phyloP scores from a whole-genome alignment of 2,113 vertebrate species.

The Aegithalos caudatus region DNA sequence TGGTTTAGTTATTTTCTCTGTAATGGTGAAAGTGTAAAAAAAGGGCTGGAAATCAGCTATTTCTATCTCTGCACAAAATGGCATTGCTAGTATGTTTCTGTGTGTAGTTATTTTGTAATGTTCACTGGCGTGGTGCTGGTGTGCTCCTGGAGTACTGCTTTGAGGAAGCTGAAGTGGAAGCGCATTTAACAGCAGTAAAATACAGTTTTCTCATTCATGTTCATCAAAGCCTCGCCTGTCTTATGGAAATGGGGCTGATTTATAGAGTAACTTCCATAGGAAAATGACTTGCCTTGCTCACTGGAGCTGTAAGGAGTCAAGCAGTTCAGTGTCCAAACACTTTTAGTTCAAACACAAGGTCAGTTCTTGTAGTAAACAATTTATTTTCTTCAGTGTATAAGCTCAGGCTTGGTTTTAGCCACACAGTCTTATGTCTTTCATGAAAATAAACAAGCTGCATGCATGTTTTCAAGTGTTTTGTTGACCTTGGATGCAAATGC shows the following conservation, averaged over 20 bases:
- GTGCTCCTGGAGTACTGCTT: constrained; percentile 22
- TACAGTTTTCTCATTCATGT: neutral
- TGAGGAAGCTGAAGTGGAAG: constrained; percentile 29
- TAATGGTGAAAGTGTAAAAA: neutral
- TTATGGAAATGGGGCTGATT: neutral
- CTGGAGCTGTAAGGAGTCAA: neutral
- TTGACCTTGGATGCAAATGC: neutral
- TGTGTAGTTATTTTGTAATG: constrained; percentile 33
- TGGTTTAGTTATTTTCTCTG: constrained; percentile 31
- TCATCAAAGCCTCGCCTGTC: neutral
- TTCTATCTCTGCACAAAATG: constrained; percentile 48
- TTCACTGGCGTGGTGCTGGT: neutral
- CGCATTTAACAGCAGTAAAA: constrained; percentile 18
- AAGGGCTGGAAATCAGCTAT: constrained; percentile 51
- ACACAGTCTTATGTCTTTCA: neutral
- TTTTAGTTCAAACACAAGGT: neutral
- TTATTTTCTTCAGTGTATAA: neutral
- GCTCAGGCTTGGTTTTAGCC: neutral
- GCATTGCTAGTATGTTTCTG: constrained; percentile 11
- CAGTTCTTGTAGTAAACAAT: neutral
- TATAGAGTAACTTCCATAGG: neutral
- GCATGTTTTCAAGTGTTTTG: neutral
- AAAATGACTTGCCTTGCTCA: neutral
- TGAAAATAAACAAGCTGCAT: neutral
- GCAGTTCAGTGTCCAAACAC: neutral